Evolutionary conservation across 2,113 vertebrate species (phyloP), one percentile per base, ranked within the genome.

Genomic region (Nanger granti): DNA sequence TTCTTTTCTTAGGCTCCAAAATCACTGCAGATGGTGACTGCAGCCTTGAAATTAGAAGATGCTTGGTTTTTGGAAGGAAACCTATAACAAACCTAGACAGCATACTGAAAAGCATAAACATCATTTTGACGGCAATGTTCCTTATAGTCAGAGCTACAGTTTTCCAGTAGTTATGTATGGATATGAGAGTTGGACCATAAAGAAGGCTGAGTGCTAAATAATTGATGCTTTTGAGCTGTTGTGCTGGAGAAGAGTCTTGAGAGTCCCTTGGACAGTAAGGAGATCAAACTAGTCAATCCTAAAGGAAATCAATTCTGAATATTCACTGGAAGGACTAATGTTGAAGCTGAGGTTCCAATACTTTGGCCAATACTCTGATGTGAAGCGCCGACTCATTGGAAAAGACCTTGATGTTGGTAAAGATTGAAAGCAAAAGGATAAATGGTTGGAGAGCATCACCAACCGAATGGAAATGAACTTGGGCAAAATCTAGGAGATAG

Each of bases 341-440:
- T 24, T 73, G 66, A 73, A 37, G 22, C 37, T 76, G 73, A 44
- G 44, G 22, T 44, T 76, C 37, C 11, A 76, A 7, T 24, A 44
- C 37, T 76, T 76, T 76, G 37, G 37, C n/a, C 66, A 73, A 73
- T 37, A 37, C n/a, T 37, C 9, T 73, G 66, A 73, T 22, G n/a
- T 37, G 9, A 73, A 37, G 9, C 1, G 0, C 2, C 0, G 0
- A 73, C n/a, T 73, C 20, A 73, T 7, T 14, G 73, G 37, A 26
- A 76, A 44, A 76, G 37, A 76, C 0, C 37, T 14, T 26, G 11
- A 76, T 76, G 37, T 14, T 26, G 22, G 22, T 22, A 76, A 76
- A 44, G 22, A 76, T 44, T 26, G 37, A 76, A 44, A 12, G 73
- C 22, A 76, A 44, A 44, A 76, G 22, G 73, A 44, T 12, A 76